Conservation (phyloP, 2,797 vertebrate species). For the Ispidina picta region DNA sequence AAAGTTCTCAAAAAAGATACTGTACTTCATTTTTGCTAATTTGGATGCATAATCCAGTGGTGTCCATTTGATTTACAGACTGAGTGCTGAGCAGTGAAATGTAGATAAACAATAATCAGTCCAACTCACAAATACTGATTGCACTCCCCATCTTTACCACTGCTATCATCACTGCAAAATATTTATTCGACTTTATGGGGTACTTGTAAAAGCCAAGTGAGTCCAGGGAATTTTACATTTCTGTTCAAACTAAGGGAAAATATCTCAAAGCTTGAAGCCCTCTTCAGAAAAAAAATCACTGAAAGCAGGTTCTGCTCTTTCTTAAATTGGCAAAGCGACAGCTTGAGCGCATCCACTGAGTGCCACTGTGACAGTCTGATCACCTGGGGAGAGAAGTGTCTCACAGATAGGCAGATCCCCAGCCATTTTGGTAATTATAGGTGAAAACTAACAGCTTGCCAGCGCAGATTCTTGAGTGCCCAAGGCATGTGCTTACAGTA, state of each 20-base stretch:
- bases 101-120: not conserved
- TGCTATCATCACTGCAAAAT: not conserved
- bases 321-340: not conserved
- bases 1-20: not conserved
- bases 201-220: not conserved
- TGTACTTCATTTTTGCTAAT: not conserved
- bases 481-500: not conserved
- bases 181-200: not conserved
- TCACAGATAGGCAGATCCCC: slow-evolving; percentile 3
- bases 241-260: not conserved
- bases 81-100: not conserved
- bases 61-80: not conserved
- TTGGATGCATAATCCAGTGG: not conserved
- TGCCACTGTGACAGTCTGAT: slow-evolving; percentile 15
- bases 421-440: slow-evolving; percentile 38
- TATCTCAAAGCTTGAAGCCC: not conserved
- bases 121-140: not conserved
- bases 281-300: not conserved
- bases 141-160: not conserved
- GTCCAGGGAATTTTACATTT: not conserved
- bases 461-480: not conserved
- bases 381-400: slow-evolving; percentile 22
- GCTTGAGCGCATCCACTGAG: not conserved
- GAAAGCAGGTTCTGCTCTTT: not conserved
- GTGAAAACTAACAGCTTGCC: slow-evolving; percentile 54